Evolutionary conservation across 2,797 vertebrate genomes (phyloP).

Genomic region (Heterohyrax brucei): DNA sequence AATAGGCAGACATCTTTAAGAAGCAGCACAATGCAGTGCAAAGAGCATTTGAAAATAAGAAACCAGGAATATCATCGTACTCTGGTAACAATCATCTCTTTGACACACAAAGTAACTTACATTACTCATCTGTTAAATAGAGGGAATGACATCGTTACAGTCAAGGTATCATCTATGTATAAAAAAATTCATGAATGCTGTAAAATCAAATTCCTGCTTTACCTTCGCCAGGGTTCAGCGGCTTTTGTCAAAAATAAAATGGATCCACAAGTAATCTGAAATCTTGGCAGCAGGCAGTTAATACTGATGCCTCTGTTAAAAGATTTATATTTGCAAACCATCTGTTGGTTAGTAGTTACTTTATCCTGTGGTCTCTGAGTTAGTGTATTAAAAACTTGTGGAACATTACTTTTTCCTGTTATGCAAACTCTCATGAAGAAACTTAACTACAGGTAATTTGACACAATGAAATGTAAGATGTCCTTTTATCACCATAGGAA

Average conservation of each 20-base stretch:
- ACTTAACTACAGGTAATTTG: constrained; percentile 43
- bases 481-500: constrained; percentile 41
- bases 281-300: background rate
- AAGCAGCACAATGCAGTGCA: background rate
- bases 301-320: background rate
- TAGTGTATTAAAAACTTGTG: constrained; percentile 38
- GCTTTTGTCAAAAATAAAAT: background rate
- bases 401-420: constrained; percentile 16
- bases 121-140: constrained; percentile 2
- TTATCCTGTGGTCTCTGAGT: background rate
- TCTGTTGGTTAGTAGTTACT: constrained; percentile 7
- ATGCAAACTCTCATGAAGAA: constrained; percentile 37
- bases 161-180: background rate
- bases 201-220: background rate
- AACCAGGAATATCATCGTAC: background rate
- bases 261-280: background rate
- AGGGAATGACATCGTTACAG: background rate
- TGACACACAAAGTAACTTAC: background rate
- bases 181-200: background rate
- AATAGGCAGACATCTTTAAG: background rate
- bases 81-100: background rate
- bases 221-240: background rate
- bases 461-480: constrained; percentile 66
- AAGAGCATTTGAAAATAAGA: background rate
- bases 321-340: constrained; percentile 44